Base-by-base conservation (phyloP, 1,140 invertebrate species). In the Cydia strobilella region DNA sequence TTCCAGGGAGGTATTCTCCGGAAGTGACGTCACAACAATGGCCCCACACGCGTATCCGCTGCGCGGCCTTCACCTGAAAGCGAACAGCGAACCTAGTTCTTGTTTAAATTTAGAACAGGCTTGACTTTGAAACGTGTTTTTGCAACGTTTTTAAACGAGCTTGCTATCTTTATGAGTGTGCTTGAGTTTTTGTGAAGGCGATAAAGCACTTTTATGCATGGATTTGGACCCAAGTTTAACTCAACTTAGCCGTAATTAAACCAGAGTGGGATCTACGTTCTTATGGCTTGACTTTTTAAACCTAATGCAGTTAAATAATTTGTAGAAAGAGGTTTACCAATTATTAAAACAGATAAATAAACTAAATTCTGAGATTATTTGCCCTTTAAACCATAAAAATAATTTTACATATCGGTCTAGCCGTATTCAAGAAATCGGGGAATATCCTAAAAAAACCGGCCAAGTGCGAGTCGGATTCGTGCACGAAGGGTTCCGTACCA, bases 41-140 rank as follows among this genome's bases (percentile, higher is more conserved):
- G 78, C 82, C 81, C 75, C 79, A 82, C 79, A 78, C 78, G 77
- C 80, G 81, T 69, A 82, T 85, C 83, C 82, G 82, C 79, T 77
- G 77, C 72, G 76, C 82, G 84, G 85, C 86, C 86, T 88, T 88
- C 84, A 88, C 86, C 86, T 80, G 85, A 82, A 86, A 81, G 77
- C 72, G 75, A 54, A 18, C 84, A 69, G 12, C 15, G 31, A 39
- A 59, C 54, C 54, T 69, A 69, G 65, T 18, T 66, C 27, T 66
- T 69, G 65, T 69, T 69, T 39, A 69, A 69, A 69, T 69, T 69
- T 69, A 69, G 65, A 69, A 69, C 65, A 39, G 31, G n/a, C 65
- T 65, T 65, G 63, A 35, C 63, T 69, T 69, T 69, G 65, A 18
- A 69, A 39, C 65, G 25, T 69, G 65, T 69, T 69, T 69, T 69